These are phyloP conservation scores for Ophion costatus DNA, from an alignment of 2,888 invertebrate genomes.

Conservation along the genomic window DNA sequence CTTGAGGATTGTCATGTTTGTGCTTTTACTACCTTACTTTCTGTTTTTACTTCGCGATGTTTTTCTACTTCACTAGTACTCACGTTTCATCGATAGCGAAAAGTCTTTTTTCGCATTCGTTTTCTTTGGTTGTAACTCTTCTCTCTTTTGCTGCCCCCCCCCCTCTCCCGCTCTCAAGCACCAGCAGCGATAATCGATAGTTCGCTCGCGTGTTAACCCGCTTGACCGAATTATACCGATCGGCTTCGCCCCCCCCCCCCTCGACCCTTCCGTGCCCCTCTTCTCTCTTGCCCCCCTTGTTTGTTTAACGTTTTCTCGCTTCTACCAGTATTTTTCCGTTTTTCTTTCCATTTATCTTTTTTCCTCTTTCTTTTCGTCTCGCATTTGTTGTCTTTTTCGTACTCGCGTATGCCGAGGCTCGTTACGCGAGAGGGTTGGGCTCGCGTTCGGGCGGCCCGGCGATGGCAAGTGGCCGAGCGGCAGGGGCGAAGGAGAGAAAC, in stretches of 20 bases:
- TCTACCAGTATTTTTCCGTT: slow-evolving; percentile 2
- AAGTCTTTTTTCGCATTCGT: slow-evolving; percentile 14
- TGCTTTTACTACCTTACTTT: background rate
- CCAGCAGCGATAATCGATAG: slow-evolving; percentile 52
- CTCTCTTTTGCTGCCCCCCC: background rate
- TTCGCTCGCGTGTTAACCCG: slow-evolving; percentile 19
- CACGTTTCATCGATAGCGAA: slow-evolving; percentile 37
- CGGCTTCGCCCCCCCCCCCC: background rate
- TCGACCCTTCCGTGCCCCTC: background rate
- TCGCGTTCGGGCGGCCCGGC: too few species aligned
- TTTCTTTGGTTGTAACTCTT: slow-evolving; percentile 1
- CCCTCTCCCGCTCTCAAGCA: background rate
- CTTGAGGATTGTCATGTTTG: background rate
- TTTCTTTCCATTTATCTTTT: background rate
- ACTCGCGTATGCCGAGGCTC: too few species aligned
- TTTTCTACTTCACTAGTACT: slow-evolving; percentile 1
- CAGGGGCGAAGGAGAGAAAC: background rate
- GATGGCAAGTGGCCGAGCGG: slow-evolving; percentile 4
- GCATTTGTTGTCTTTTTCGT: background rate
- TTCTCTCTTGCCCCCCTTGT: too few species aligned
- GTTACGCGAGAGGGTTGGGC: too few species aligned
- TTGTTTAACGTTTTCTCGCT: background rate
- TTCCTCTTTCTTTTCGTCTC: background rate
- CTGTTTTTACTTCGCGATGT: background rate
- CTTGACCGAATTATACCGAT: slow-evolving; percentile 50